phyloP scores from a whole-genome alignment of 64 coral and sea anemone species.

The Stichodactyla helianthus region DNA sequence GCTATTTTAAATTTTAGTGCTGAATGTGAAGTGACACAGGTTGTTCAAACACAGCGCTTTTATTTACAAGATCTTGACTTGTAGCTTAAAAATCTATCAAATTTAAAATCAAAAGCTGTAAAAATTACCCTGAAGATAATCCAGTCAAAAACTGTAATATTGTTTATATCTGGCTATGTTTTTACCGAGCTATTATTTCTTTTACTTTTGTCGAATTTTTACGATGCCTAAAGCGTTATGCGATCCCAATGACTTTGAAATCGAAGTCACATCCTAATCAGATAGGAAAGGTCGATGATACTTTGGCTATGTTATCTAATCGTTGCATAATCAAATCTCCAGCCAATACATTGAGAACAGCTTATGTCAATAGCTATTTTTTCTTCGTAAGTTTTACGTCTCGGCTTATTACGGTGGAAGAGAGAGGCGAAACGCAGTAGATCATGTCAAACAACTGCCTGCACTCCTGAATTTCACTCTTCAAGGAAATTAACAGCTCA shows the following conservation, averaged over 20 bases:
- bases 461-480: background rate
- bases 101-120: background rate
- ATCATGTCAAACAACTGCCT: background rate
- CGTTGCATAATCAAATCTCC: background rate
- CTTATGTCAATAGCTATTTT: background rate
- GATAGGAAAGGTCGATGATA: constrained; percentile 2
- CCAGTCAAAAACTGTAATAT: background rate
- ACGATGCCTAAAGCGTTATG: background rate
- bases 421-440: background rate
- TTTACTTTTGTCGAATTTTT: background rate
- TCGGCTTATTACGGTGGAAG: background rate
- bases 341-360: constrained; percentile 5
- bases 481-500: background rate
- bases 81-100: background rate
- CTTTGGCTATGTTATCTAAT: constrained; percentile 4
- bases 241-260: background rate
- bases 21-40: too few relatives aligned
- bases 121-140: background rate
- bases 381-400: background rate
- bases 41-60: background rate
- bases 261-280: background rate
- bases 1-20: too few relatives aligned
- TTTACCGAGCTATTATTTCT: too few relatives aligned
- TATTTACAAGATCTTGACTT: background rate
- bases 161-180: too few relatives aligned